Evolutionary conservation across 2,888 invertebrate genomes (phyloP), one percentile per base, ranked within the genome.

Genomic region (Melieria omissa): DNA sequence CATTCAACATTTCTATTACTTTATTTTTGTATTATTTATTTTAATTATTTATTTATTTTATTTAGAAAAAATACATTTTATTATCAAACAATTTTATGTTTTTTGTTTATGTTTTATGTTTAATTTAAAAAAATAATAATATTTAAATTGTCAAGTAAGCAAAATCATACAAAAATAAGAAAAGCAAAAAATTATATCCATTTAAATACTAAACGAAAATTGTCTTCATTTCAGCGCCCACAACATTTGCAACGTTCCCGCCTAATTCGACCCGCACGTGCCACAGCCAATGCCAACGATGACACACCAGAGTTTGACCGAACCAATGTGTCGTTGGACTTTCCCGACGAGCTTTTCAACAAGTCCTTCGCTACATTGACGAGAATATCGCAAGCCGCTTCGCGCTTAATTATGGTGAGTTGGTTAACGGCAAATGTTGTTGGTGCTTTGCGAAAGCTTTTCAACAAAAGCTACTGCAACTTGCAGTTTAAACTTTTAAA

Each of bases 361-460:
- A 88, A 89, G 44, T 89, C 90, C 29, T 91, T 91, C 80, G 87
- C 87, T 29, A 84, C 91, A 14, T 82, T 91, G 14, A 91, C 90
- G 16, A 89, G 89, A 77, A 80, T 91, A 66, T 91, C 91, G 14
- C 89, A 89, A 78, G 83, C 90, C 29, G 81, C 91, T 65, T 90
- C 90, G 60, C 88, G 88, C 75, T 86, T 90, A 52, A 90, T 92
- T 77, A 88, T 90, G 85, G 92, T 91, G 87, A 83, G 80, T 79
- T 67, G n/a, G 57, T 4, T 45, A 12, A 14, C 45, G n/a, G 8
- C 14, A 62, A 44, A 62, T 52, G 12, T 49, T 10, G 49, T 49
- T 10, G 49, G 12, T 4, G 52, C 52, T 52, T 52, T 52, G 12
- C 3, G 52, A 42, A 57, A 67, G 14, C 63, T n/a, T 10, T 16